Evolutionary conservation across 92 coral and sea anemone genomes (phyloP).

Genomic region (Zoanthus gigantus): DNA sequence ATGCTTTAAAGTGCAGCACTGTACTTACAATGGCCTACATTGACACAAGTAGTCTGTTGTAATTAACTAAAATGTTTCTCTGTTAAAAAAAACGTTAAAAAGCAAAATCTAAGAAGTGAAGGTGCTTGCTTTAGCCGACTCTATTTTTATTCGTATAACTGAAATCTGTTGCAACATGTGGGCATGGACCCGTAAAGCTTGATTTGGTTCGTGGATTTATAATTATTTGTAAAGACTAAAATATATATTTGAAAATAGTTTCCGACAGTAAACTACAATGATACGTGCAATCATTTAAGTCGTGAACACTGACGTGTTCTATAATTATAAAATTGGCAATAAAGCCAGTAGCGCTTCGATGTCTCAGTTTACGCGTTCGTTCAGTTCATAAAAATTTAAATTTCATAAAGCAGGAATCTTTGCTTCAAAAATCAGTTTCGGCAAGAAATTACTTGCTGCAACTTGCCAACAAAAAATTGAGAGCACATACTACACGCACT

Average conservation of each 20-base stretch:
- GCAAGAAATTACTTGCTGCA: no score
- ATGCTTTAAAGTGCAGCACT: not conserved
- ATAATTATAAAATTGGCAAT: constrained; percentile 1
- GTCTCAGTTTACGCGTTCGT: no score
- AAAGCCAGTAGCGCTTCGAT: no score
- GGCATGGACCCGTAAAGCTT: not conserved
- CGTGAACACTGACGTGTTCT: constrained; percentile 16
- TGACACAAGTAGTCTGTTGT: constrained; percentile 9
- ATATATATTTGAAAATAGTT: constrained; percentile 3
- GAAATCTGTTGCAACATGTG: constrained; percentile 13
- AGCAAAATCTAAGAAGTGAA: constrained; percentile 14
- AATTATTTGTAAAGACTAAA: not conserved
- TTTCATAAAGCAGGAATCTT: no score
- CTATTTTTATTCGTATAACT: not conserved
- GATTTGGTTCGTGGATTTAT: constrained; percentile 10
- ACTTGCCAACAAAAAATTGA: no score
- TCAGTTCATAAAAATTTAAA: no score
- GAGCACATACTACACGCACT: no score
- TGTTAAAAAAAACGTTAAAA: constrained; percentile 5
- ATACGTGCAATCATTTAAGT: not conserved
- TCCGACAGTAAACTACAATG: constrained; percentile 27
- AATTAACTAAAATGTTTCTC: not conserved
- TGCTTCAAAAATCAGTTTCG: no score
- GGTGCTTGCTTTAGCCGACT: not conserved
- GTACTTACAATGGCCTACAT: not conserved